A percentile compares a stretch with the other conserved stretches of the same genome.
Evolutionary conservation across 2,888 invertebrate genomes (phyloP).

Genomic region (Cephus sareptanus): DNA sequence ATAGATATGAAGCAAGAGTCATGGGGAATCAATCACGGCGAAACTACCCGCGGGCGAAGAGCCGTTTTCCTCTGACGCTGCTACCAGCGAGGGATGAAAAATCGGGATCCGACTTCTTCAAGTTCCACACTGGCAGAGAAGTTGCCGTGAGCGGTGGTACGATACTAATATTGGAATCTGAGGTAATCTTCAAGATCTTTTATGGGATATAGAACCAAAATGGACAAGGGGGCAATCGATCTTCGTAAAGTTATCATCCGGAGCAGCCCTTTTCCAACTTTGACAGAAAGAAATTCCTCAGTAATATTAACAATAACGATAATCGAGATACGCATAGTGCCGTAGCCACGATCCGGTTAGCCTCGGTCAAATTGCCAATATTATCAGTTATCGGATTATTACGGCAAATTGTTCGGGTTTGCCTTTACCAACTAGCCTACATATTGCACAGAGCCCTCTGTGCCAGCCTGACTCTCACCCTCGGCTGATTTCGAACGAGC

Average conservation of each 20-base stretch:
- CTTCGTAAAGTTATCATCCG: background rate
- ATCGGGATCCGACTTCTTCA: background rate
- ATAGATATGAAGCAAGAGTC: background rate
- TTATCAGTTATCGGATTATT: constrained; percentile 62
- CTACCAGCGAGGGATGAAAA: background rate
- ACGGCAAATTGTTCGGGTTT: constrained; percentile 56
- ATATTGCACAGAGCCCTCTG: constrained; percentile 22
- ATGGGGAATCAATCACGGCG: background rate
- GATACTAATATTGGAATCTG: background rate
- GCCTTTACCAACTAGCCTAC: constrained; percentile 46
- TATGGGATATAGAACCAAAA: background rate
- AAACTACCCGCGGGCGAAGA: background rate
- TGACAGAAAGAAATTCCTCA: constrained; percentile 8
- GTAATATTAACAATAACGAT: constrained; percentile 36
- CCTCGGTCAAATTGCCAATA: constrained; percentile 51
- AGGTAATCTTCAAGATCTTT: background rate
- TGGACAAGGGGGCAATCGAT: background rate
- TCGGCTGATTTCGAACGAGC: background rate
- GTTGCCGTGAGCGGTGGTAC: background rate
- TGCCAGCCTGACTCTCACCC: background rate
- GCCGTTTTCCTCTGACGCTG: background rate
- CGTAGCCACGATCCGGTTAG: constrained; percentile 47
- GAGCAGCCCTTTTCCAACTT: background rate
- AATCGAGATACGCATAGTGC: constrained; percentile 40
- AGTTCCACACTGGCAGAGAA: background rate